phyloP scores from a whole-genome alignment of 2,113 vertebrate genomes.

The Athene noctua region DNA sequence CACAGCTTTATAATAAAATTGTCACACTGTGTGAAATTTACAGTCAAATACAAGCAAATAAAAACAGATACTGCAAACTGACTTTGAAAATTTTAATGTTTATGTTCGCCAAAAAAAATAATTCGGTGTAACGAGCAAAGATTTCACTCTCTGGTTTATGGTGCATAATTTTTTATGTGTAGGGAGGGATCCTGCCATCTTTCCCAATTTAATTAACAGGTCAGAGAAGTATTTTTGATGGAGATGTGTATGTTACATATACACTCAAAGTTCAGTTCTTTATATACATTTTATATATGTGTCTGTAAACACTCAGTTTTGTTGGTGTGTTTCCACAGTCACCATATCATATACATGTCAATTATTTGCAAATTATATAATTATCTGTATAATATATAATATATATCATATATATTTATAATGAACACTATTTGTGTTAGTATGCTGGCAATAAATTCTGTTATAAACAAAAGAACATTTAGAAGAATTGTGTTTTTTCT shows the following conservation, averaged over 20 bases:
- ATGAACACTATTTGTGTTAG: background rate
- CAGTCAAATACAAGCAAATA: background rate
- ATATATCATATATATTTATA: too few relatives aligned
- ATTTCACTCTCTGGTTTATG: background rate
- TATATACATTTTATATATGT: background rate
- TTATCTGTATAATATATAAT: too few relatives aligned
- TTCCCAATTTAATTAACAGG: background rate
- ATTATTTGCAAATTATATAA: background rate
- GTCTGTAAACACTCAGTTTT: background rate
- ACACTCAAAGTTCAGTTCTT: background rate
- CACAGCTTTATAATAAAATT: background rate
- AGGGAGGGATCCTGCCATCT: background rate
- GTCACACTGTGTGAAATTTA: background rate
- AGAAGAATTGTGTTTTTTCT: background rate
- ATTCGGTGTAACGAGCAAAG: background rate
- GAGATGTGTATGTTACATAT: background rate
- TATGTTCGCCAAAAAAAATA: background rate
- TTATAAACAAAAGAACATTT: background rate
- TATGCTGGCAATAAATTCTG: background rate
- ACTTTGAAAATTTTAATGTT: background rate
- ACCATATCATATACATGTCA: background rate
- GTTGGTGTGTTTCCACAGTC: background rate
- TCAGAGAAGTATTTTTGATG: background rate
- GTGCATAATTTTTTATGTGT: background rate
- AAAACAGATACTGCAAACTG: background rate